A percentile compares a stretch with the other conserved stretches of the same genome.
Evolutionary conservation across 2,888 invertebrate genomes (phyloP).

Genomic region (Drosophila leonis): DNA sequence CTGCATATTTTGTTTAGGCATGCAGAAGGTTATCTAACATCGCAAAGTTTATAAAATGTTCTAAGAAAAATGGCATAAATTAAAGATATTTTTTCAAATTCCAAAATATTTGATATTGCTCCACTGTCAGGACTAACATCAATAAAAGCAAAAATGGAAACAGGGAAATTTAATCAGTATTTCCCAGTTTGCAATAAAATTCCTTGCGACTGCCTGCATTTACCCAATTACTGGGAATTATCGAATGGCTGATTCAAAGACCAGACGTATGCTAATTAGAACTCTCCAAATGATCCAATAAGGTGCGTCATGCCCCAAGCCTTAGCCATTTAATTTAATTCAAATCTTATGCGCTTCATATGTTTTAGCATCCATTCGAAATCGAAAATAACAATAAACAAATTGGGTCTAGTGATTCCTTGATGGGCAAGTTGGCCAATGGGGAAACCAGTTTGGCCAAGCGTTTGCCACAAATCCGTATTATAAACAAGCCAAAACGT

Average conservation of each 20-base stretch:
- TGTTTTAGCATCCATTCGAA: constrained; percentile 64
- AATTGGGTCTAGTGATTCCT: constrained; percentile 63
- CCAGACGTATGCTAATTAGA: constrained; percentile 13
- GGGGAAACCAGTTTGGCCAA: constrained; percentile 68
- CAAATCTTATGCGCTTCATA: constrained; percentile 59
- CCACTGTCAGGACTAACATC: background rate
- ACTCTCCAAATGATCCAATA: constrained; percentile 37
- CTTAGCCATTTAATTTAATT: constrained; percentile 54
- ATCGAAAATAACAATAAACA: constrained; percentile 51
- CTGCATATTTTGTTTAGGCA: background rate
- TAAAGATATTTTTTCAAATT: background rate
- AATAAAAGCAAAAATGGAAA: background rate
- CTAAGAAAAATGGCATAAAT: no score
- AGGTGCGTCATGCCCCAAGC: constrained; percentile 48
- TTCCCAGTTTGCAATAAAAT: background rate
- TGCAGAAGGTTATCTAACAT: background rate
- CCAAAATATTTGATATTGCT: background rate
- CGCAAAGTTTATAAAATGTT: background rate
- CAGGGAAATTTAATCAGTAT: background rate
- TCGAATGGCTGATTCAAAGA: constrained; percentile 12
- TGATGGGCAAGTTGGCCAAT: constrained; percentile 72
- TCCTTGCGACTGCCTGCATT: background rate
- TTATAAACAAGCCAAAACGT: constrained; percentile 29
- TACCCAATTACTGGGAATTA: constrained; percentile 24
- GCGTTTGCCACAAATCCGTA: constrained; percentile 51